Conservation (phyloP, 2,888 invertebrate species). For the Oligia latruncula region DNA sequence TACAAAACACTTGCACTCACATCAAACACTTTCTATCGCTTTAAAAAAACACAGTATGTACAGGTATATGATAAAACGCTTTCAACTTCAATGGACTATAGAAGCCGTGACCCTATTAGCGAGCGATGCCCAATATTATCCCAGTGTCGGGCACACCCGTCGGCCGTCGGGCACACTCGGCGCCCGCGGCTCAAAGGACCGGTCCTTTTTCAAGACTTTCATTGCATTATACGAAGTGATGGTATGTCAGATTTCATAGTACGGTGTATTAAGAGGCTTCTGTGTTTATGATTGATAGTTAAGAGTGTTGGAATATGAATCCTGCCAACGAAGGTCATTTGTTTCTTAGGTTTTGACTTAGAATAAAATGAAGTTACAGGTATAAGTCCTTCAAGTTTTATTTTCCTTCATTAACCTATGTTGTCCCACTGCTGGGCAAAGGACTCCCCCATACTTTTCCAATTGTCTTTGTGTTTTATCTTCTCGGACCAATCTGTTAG, state of each 20-base stretch:
- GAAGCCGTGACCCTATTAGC: conserved; percentile 77
- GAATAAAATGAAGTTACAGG: background rate
- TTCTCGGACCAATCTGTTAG: background rate
- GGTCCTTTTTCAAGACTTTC: conserved; percentile 50
- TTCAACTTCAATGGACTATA: conserved; percentile 32
- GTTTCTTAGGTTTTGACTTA: background rate
- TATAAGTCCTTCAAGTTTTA: background rate
- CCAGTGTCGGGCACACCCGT: conserved; percentile 66
- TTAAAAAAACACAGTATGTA: conserved; percentile 1
- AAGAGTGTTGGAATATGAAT: background rate
- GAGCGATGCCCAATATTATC: conserved; percentile 72
- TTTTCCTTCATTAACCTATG: no score
- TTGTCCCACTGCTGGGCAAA: background rate
- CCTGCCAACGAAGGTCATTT: background rate
- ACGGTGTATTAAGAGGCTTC: background rate
- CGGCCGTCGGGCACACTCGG: conserved; percentile 65
- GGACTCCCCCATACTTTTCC: background rate
- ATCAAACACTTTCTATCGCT: background rate
- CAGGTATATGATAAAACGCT: conserved; percentile 29
- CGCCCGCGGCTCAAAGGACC: conserved; percentile 59
- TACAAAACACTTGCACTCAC: background rate
- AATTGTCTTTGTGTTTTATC: background rate
- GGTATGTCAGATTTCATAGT: conserved; percentile 17
- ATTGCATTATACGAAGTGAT: conserved; percentile 38
- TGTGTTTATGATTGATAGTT: background rate